Evolutionary conservation across 2,797 vertebrate genomes (phyloP).

Genomic region (Typhlichthys eigenmanni): DNA sequence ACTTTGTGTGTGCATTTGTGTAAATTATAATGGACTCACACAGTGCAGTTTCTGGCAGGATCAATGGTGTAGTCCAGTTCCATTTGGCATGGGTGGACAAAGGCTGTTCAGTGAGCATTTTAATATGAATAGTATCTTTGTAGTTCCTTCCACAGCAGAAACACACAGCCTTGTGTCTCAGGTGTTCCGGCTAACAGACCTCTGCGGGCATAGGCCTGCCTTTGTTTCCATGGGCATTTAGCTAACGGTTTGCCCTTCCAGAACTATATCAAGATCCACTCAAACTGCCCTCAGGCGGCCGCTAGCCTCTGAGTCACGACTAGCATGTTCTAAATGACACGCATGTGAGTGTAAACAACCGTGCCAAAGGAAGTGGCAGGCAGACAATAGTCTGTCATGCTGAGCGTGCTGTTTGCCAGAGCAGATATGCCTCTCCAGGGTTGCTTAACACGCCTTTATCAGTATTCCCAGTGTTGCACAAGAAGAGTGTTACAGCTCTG

Average conservation of each 20-base stretch:
- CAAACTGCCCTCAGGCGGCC: too few species aligned
- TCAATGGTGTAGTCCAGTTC: conserved; percentile 7
- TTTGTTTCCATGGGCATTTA: not conserved
- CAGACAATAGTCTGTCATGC: too few species aligned
- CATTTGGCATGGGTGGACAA: conserved; percentile 31
- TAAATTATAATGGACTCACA: too few species aligned
- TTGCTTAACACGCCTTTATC: conserved; percentile 15
- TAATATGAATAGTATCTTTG: conserved; percentile 45
- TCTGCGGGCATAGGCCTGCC: too few species aligned
- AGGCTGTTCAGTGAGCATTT: conserved; percentile 3
- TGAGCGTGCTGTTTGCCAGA: not conserved
- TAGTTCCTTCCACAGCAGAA: conserved; percentile 5
- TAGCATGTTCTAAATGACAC: too few species aligned
- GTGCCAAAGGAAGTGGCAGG: too few species aligned
- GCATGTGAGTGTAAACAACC: not conserved
- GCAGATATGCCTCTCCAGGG: not conserved
- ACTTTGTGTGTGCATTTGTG: too few species aligned
- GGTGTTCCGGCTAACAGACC: too few species aligned
- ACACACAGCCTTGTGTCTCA: conserved; percentile 1
- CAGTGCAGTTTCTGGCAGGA: too few species aligned
- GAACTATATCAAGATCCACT: too few species aligned
- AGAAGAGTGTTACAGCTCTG: not conserved
- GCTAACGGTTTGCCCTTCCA: not conserved
- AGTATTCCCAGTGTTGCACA: not conserved
- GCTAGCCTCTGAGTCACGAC: too few species aligned